Evolutionary conservation across 2,888 invertebrate genomes (phyloP).

Genomic region (Caenorhabditis becei): DNA sequence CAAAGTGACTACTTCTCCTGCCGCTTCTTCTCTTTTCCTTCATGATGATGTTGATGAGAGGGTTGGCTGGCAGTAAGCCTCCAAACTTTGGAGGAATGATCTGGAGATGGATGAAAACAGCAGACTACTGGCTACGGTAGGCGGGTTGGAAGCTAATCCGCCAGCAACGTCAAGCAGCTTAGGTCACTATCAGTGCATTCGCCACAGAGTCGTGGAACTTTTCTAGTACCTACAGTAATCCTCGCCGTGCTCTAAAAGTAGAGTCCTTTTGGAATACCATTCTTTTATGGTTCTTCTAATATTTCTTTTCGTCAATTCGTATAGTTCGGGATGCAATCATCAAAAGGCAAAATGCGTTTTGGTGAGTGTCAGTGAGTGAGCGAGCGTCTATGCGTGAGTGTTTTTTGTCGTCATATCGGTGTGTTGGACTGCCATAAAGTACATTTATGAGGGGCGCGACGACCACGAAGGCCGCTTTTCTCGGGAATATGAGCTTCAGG

Average conservation of each 20-base stretch:
- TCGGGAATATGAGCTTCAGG: too few relatives aligned
- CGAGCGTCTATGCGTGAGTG: neutral
- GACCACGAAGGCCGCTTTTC: slow-evolving; percentile 1
- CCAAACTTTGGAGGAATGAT: too few relatives aligned
- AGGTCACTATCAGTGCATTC: too few relatives aligned
- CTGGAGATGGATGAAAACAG: too few relatives aligned
- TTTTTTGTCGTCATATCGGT: slow-evolving; percentile 26
- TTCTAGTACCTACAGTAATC: too few relatives aligned
- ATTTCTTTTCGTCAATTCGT: neutral
- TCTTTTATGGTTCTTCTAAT: neutral
- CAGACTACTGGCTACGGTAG: too few relatives aligned
- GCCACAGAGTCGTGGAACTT: too few relatives aligned
- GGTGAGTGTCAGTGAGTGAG: slow-evolving; percentile 19
- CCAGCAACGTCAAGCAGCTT: too few relatives aligned
- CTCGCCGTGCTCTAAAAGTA: too few relatives aligned
- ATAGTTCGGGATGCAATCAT: slow-evolving; percentile 32
- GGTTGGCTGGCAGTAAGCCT: too few relatives aligned
- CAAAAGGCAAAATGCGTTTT: slow-evolving; percentile 12
- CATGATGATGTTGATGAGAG: slow-evolving; percentile 6
- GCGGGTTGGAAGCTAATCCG: too few relatives aligned
- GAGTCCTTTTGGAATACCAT: too few relatives aligned
- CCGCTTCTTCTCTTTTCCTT: neutral
- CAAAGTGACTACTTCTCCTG: slow-evolving; percentile 27
- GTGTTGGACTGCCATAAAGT: slow-evolving; percentile 16
- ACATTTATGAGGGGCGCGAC: slow-evolving; percentile 4